phyloP scores from a whole-genome alignment of 2,888 invertebrate genomes.

The Asteroscopus sphinx region DNA sequence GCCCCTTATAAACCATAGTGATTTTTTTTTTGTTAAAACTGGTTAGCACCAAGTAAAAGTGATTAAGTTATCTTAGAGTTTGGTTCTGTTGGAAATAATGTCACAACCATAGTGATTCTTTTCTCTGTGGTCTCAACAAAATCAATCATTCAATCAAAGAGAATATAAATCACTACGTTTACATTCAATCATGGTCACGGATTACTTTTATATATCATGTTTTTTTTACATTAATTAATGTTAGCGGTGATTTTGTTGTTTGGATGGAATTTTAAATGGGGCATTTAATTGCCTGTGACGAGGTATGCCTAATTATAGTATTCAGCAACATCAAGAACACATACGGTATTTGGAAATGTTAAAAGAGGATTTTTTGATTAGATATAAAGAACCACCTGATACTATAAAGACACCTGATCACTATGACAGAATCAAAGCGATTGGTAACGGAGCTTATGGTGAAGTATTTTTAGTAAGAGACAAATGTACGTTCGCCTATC shows the following conservation, averaged over 20 bases:
- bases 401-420: conserved; percentile 81
- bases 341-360: conserved; percentile 76
- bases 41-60: too few species aligned
- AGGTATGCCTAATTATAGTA: conserved; percentile 77
- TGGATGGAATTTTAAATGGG: conserved; percentile 66
- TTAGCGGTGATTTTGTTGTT: conserved; percentile 56
- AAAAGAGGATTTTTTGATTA: conserved; percentile 75
- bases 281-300: conserved; percentile 53
- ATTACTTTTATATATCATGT: conserved; percentile 58
- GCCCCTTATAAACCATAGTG: too few species aligned
- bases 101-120: too few species aligned
- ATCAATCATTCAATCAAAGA: too few species aligned
- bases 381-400: conserved; percentile 57
- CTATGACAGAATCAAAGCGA: conserved; percentile 93
- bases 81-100: conserved; percentile 13
- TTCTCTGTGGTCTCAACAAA: too few species aligned
- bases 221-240: too few species aligned
- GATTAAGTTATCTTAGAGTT: too few species aligned
- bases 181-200: too few species aligned
- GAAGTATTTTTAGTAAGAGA: conserved; percentile 94
- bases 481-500: conserved; percentile 91
- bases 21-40: too few species aligned
- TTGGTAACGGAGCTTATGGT: conserved; percentile 97
- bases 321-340: conserved; percentile 77
- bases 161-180: too few species aligned